Percentiles rank a stretch among this genome's conserved stretches.
These are phyloP conservation scores for Archocentrus centrarchus DNA, from an alignment of 2,113 vertebrate species.

Conservation along the genomic window DNA sequence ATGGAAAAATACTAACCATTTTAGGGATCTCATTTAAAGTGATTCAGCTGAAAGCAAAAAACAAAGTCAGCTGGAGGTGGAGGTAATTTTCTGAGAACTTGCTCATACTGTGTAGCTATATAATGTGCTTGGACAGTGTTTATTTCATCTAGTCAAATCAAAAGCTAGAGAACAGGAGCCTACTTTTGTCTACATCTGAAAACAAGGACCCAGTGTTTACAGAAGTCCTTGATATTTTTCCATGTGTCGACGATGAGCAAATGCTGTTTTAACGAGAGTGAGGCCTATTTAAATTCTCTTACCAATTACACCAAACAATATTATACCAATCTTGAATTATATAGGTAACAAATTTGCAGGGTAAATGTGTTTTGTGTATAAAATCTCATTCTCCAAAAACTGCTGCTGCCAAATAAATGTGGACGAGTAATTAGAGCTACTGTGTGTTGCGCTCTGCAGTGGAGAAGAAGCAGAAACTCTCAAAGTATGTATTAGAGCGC, in stretches of 20 bases:
- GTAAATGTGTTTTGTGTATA: neutral
- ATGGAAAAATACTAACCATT: neutral
- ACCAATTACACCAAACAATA: too few relatives aligned
- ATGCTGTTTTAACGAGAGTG: neutral
- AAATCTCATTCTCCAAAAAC: neutral
- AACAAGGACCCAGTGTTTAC: neutral
- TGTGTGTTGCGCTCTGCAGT: neutral
- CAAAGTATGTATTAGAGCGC: neutral
- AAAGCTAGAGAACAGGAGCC: neutral
- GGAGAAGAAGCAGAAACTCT: neutral
- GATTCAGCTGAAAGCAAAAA: neutral
- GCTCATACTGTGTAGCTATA: neutral
- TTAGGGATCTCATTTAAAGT: neutral
- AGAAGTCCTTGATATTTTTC: neutral
- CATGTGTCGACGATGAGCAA: neutral
- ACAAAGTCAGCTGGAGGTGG: neutral
- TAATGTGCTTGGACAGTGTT: neutral
- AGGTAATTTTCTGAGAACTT: accelerated
- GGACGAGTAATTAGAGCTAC: neutral
- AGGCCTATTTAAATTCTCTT: neutral
- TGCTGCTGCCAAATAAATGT: neutral
- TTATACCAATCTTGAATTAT: neutral
- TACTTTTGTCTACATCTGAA: neutral
- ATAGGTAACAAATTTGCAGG: neutral
- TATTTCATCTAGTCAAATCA: neutral